Evolutionary conservation across 2,888 invertebrate genomes (phyloP).

Genomic region (Rhagonycha fulva): DNA sequence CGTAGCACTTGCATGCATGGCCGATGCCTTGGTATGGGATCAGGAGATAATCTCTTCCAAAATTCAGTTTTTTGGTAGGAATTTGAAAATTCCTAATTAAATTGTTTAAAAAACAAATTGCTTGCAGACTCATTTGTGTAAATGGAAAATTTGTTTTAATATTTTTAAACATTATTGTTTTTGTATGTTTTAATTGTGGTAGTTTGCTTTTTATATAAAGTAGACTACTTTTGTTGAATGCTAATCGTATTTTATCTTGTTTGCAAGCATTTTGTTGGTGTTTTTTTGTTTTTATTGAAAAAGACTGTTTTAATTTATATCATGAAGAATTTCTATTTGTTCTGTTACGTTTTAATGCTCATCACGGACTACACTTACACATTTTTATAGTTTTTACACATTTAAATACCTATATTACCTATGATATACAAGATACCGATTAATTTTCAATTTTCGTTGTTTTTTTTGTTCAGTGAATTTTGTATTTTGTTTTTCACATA

Average conservation of each 20-base stretch:
- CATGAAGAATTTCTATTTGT: slow-evolving; percentile 3
- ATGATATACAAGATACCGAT: neutral
- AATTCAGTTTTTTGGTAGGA: slow-evolving; percentile 44
- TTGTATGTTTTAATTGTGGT: neutral
- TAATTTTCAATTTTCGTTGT: neutral
- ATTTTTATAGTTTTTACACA: slow-evolving; percentile 8
- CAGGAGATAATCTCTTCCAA: slow-evolving; percentile 50
- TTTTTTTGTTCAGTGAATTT: neutral
- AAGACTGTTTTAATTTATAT: slow-evolving; percentile 19
- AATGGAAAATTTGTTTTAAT: neutral
- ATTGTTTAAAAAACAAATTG: slow-evolving; percentile 12
- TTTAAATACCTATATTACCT: neutral
- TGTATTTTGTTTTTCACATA: neutral
- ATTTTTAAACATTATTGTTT: neutral
- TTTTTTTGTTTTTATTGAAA: slow-evolving; percentile 10
- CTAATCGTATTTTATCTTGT: neutral
- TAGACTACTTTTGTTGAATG: neutral
- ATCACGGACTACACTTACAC: neutral
- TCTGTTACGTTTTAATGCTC: neutral
- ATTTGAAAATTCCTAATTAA: neutral
- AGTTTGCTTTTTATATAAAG: neutral
- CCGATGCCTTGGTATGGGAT: slow-evolving; percentile 49
- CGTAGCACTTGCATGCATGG: slow-evolving; percentile 22
- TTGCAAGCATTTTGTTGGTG: slow-evolving; percentile 8
- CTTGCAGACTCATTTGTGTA: slow-evolving; percentile 2